Base-by-base conservation (phyloP, 1,140 invertebrate species). In the Zeugodacus cucurbitae region DNA sequence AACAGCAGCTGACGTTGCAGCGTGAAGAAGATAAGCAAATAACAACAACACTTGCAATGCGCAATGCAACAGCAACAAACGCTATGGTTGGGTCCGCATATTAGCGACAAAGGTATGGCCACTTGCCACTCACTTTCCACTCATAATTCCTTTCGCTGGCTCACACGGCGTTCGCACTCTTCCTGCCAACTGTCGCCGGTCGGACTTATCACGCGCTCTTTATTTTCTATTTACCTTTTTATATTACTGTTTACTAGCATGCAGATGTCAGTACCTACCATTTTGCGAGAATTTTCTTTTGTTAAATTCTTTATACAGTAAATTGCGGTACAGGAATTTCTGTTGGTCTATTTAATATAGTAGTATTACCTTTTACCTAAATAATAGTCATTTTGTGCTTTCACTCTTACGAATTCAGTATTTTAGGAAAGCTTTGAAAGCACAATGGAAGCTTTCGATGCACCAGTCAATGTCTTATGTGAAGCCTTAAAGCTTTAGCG, bases 71-170 rank as follows among this genome's bases (percentile, higher is more conserved):
- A 7, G 67, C 14, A 74, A 74, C 17, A 41, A 74, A 22, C 67
- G 11, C 8, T 74, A 41, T n/a, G 26, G 67, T 32, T 37, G 34
- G 34, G 34, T 29, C 26, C 32, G 62, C 62, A 32, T 32, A 67
- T 67, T 67, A 67, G 11, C 62, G 62, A 29, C 62, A 67, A 67
- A 67, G 62, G 62, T 32, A 67, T 67, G 32, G 67, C 67, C 32
- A n/a, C 64, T 11, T 37, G 64, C 67, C 67, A 37, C 67, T 74
- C 67, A 74, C 67, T 74, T 41, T 74, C 67, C 67, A 74, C 67
- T 74, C 67, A 74, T 74, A 74, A 74, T 74, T 74, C 34, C 67
- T n/a, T 74, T 74, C 20, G 67, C 20, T 74, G 26, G 32, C 64
- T 67, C 64, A 67, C 3, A 57, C 6, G 2, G 26, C 29, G 26